Conservation (phyloP, 1,140 invertebrate species). For the Brachionus paranguensis region DNA sequence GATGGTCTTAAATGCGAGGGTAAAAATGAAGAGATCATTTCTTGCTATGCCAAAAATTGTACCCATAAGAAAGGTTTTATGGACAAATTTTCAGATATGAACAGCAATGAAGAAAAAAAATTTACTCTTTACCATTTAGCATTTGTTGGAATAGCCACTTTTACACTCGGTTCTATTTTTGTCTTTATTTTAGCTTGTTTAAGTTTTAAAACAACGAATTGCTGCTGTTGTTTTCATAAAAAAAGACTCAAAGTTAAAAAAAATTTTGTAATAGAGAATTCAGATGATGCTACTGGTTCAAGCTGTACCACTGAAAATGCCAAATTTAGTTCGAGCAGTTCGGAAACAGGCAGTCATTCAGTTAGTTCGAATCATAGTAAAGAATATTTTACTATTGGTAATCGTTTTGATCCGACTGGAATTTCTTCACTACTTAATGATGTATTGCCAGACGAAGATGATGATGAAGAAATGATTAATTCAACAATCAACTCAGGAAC, state of each 20-base stretch:
- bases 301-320: not conserved
- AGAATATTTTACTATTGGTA: constrained; percentile 22
- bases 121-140: constrained; percentile 1
- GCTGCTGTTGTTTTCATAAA: not conserved
- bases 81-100: not conserved
- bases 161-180: not conserved
- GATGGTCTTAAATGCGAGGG: not conserved
- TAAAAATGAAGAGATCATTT: not conserved
- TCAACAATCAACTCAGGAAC: not conserved
- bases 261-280: not conserved
- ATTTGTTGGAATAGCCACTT: not conserved
- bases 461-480: constrained; percentile 23
- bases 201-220: not conserved
- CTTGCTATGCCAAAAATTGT: not conserved
- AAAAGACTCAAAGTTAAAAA: not conserved
- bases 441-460: constrained; percentile 1
- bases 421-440: constrained; percentile 7
- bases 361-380: constrained; percentile 20
- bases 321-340: constrained; percentile 8
- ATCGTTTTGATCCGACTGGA: constrained; percentile 11
- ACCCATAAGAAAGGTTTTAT: not conserved
- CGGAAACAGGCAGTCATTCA: not conserved
- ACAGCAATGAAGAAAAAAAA: not conserved
- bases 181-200: not conserved
- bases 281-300: not conserved